Base-by-base conservation (phyloP, 2,797 vertebrate species). In the Typhlichthys eigenmanni region DNA sequence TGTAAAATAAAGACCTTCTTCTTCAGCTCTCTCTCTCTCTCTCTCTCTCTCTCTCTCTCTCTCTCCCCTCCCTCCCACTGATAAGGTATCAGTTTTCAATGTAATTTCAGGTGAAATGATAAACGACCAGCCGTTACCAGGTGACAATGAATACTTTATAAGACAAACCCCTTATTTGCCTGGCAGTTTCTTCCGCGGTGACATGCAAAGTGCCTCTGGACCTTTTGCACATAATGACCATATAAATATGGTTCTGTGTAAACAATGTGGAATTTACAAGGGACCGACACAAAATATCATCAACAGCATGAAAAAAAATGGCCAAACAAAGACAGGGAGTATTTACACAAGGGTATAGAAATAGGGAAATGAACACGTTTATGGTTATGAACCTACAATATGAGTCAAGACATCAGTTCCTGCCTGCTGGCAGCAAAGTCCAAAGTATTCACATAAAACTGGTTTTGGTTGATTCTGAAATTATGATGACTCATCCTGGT, bases 61-160 rank as follows among this genome's bases (percentile, higher is more conserved):
- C 9, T 6, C 52, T 46, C 47, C 47, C 60, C 75, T 76, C 81
- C 80, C 85, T 88, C 85, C 79, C 79, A 69, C 74, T 83, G 93
- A 94, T 94, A 93, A 93, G 90, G 90, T 94, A 93, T 94, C 93
- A 88, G 89, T 92, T 93, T 94, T 92, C 91, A 91, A 93, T 94
- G 91, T 92, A 94, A 93, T 93, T 94, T 94, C 91, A 93, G 92
- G 93, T 93, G 92, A 94, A 93, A 93, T 92, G 91, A 93, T 93
- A 93, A 94, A 93, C 91, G 89, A 70, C 82, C 82, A 72, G 90
- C 91, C 85, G 92, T 94, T 94, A 94, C 92, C 90, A 93, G 92
- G 92, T 94, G 92, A 92, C 93, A 92, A 94, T 94, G 92, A 93
- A 94, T 94, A 93, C 92, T 94, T 94, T 93, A 94, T 93, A 93